phyloP scores from a whole-genome alignment of 2,888 invertebrate species.

The Adela reaumurella region DNA sequence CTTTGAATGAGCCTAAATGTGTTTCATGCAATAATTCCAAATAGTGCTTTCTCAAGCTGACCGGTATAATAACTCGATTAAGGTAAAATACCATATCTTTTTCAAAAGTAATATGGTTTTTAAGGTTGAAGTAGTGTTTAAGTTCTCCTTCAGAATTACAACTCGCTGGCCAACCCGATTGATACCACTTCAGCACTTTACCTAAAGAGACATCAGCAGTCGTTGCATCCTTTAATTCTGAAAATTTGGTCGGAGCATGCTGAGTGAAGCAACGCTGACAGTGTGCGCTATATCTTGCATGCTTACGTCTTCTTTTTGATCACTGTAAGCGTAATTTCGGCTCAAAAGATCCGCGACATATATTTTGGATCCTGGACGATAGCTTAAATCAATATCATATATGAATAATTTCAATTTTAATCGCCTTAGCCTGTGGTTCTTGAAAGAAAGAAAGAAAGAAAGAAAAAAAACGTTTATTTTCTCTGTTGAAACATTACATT shows the following conservation, averaged over 20 bases:
- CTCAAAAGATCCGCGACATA: slow-evolving; percentile 9
- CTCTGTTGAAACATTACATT: too few relatives aligned
- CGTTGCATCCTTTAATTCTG: slow-evolving; percentile 9
- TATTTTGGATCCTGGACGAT: slow-evolving; percentile 13
- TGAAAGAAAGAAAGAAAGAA: too few relatives aligned
- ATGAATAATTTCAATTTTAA: slow-evolving; percentile 13
- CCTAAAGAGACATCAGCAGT: slow-evolving; percentile 6
- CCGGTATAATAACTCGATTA: slow-evolving; percentile 13
- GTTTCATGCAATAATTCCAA: slow-evolving; percentile 14
- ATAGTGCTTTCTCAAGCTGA: slow-evolving; percentile 8
- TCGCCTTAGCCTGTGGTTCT: slow-evolving; percentile 11
- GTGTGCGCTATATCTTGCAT: too few relatives aligned
- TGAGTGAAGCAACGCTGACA: too few relatives aligned
- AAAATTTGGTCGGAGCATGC: slow-evolving; percentile 6
- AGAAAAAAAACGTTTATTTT: too few relatives aligned
- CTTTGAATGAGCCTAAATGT: slow-evolving; percentile 17
- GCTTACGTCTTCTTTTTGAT: too few relatives aligned
- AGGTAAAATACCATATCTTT: too few relatives aligned
- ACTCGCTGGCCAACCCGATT: slow-evolving; percentile 10
- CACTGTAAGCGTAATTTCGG: too few relatives aligned
- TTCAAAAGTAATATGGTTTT: slow-evolving; percentile 12
- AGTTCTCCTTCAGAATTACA: too few relatives aligned
- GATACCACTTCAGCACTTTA: slow-evolving; percentile 6
- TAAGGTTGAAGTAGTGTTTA: slow-evolving; percentile 13
- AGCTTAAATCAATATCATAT: slow-evolving; percentile 13